Percentiles rank a stretch among this genome's conserved stretches.
Conservation (phyloP, 2,888 invertebrate genomes). For the Glaucopsyche alexis region DNA sequence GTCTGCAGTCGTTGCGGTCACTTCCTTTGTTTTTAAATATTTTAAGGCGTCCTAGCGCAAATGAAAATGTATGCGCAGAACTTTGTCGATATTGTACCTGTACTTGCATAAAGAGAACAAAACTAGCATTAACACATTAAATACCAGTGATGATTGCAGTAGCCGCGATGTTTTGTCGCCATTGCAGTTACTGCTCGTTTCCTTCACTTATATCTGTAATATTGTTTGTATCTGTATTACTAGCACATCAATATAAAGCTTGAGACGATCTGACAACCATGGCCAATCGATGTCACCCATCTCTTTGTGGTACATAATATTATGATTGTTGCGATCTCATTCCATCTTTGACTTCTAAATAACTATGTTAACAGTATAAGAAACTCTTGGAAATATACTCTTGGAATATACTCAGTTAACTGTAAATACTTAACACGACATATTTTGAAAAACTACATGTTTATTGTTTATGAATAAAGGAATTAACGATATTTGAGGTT, state of each 20-base stretch:
- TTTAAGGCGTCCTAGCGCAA: too few species aligned
- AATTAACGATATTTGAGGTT: neutral
- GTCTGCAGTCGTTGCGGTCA: too few species aligned
- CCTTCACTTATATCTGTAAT: slow-evolving; percentile 9
- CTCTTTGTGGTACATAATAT: slow-evolving; percentile 17
- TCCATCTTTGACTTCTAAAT: neutral
- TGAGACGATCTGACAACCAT: slow-evolving; percentile 3
- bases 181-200: slow-evolving; percentile 6
- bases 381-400: neutral
- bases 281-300: slow-evolving; percentile 19
- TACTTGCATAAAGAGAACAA: neutral
- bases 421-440: neutral
- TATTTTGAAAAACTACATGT: neutral
- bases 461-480: too few species aligned
- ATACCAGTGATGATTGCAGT: neutral
- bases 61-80: too few species aligned
- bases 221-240: neutral
- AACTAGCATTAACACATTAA: slow-evolving; percentile 3
- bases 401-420: neutral
- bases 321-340: slow-evolving; percentile 4
- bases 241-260: slow-evolving; percentile 20
- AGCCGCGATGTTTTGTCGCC: neutral
- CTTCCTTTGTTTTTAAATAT: too few species aligned
- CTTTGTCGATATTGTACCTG: neutral
- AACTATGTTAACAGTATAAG: neutral